Percentiles rank a stretch among this genome's conserved stretches.
These are phyloP conservation scores for Pangasianodon gigas DNA, from an alignment of 2,113 vertebrate genomes.

Conservation along the genomic window DNA sequence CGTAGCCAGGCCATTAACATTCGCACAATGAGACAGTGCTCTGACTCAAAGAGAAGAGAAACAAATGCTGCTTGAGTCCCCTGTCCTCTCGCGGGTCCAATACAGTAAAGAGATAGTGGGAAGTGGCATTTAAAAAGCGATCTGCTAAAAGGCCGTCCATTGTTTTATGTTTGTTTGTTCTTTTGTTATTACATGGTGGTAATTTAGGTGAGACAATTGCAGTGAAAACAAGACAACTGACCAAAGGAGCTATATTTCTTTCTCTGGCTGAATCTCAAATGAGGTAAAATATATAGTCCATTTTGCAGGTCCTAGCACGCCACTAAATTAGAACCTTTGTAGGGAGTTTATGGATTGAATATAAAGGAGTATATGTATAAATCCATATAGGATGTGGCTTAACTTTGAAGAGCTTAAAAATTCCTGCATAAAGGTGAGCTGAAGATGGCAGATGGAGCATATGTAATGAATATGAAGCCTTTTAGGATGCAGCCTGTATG, in stretches of 20 bases:
- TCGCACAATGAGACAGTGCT: slow-evolving; percentile 42
- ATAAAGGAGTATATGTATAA: not conserved
- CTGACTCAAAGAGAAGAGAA: slow-evolving; percentile 35
- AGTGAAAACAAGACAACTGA: not conserved
- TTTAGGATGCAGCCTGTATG: not conserved
- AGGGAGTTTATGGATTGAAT: not conserved
- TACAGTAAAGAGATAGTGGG: slow-evolving; percentile 30
- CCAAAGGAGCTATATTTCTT: not conserved
- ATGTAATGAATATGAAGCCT: not conserved
- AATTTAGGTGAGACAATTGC: slow-evolving; percentile 36
- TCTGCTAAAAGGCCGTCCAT: slow-evolving; percentile 34
- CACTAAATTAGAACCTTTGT: not conserved
- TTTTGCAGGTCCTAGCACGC: not conserved
- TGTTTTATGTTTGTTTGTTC: slow-evolving; percentile 46
- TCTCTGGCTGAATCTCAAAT: slow-evolving; percentile 11
- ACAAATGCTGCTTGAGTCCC: slow-evolving; percentile 33
- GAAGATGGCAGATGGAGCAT: not conserved
- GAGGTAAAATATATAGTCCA: not conserved
- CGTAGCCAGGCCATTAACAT: slow-evolving; percentile 51
- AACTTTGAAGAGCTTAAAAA: not conserved
- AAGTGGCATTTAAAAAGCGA: slow-evolving; percentile 39
- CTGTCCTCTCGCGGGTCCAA: slow-evolving; percentile 22
- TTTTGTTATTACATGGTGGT: slow-evolving; percentile 41
- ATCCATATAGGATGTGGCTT: not conserved
- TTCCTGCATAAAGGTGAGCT: not conserved